Evolutionary conservation across 2,113 vertebrate species (phyloP).

Genomic region (Macquaria ambigua): DNA sequence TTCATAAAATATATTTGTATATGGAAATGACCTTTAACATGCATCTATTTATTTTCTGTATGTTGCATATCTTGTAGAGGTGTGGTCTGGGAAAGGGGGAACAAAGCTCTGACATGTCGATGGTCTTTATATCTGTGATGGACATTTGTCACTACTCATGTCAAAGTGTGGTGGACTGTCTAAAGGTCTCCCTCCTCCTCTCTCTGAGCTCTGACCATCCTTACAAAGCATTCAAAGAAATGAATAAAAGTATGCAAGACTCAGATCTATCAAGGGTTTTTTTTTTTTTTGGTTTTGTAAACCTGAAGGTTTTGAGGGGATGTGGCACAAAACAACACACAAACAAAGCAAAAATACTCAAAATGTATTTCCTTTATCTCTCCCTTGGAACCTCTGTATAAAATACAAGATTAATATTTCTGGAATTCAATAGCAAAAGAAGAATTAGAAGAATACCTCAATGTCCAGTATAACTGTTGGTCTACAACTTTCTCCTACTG

Average conservation of each 20-base stretch:
- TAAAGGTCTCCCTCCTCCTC: conserved; percentile 36
- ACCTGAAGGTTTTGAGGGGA: not conserved
- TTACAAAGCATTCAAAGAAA: conserved; percentile 81
- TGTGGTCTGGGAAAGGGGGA: conserved; percentile 40
- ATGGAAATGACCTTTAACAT: conserved; percentile 89
- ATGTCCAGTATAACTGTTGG: not conserved
- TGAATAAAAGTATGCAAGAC: conserved; percentile 80
- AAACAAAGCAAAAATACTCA: not conserved
- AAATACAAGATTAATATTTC: not conserved
- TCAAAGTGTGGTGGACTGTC: conserved; percentile 45
- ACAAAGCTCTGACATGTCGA: conserved; percentile 16
- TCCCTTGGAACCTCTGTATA: not conserved
- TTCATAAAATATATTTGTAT: conserved; percentile 90
- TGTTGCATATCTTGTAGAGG: conserved; percentile 77
- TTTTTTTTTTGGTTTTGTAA: not conserved
- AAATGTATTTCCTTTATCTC: not conserved
- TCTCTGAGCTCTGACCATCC: conserved; percentile 59
- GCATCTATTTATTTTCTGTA: conserved; percentile 93
- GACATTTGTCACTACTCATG: conserved; percentile 61
- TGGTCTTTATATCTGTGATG: conserved; percentile 59
- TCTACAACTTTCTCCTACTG: not conserved
- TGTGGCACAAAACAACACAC: not conserved
- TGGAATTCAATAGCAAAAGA: conserved; percentile 4
- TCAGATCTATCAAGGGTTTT: not conserved
- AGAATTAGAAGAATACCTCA: not conserved